A percentile compares a stretch with the other conserved stretches of the same genome.
These are phyloP conservation scores for Apus apus DNA, from an alignment of 2,113 vertebrate species.

Conservation along the genomic window DNA sequence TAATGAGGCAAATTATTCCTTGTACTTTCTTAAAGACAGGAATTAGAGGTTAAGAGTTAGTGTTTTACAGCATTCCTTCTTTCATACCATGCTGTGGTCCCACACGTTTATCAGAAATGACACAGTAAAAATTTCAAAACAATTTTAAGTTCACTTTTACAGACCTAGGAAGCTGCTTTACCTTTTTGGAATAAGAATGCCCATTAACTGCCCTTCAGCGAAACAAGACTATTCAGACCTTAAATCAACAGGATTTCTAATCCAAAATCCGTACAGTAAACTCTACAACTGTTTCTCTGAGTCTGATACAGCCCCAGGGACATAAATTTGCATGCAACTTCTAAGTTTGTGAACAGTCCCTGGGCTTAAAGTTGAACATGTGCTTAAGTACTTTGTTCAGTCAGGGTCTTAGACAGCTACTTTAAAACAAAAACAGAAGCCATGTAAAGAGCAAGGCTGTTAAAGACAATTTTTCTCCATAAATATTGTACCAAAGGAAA, in stretches of 20 bases:
- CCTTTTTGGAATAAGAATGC: background rate
- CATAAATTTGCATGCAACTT: conserved; percentile 55
- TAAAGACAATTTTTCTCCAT: background rate
- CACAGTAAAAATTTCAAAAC: background rate
- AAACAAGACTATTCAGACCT: background rate
- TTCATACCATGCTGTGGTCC: background rate
- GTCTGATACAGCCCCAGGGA: conserved; percentile 26
- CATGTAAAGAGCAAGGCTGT: background rate
- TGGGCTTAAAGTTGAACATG: conserved; percentile 26
- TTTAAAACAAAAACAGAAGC: conserved; percentile 17
- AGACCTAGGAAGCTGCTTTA: background rate
- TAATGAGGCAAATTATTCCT: background rate
- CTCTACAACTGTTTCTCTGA: background rate
- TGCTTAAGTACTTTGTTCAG: conserved; percentile 39
- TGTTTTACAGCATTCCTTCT: background rate
- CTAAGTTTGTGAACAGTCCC: background rate
- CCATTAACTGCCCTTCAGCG: background rate
- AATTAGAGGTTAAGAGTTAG: background rate
- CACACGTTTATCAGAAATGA: background rate
- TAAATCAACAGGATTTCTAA: conserved; percentile 54
- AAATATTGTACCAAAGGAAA: background rate
- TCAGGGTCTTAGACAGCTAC: background rate
- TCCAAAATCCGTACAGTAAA: background rate
- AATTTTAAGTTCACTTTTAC: background rate
- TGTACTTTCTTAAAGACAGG: background rate